Evolutionary conservation across 1,140 invertebrate species (phyloP).

Genomic region (Mizuhopecten yessoensis): DNA sequence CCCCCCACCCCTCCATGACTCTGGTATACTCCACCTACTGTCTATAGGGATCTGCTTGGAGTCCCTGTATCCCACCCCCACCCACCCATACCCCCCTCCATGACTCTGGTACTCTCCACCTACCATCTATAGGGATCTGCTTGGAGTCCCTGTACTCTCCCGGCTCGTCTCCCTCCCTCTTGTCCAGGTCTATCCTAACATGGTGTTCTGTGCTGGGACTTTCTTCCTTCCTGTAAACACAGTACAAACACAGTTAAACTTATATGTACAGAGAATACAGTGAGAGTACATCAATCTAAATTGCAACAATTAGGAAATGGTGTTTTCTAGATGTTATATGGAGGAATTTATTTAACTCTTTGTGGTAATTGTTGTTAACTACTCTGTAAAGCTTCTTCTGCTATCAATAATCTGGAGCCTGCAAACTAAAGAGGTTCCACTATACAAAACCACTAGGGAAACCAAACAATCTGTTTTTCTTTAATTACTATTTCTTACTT

Average conservation of each 20-base stretch:
- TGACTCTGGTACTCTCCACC: too few relatives aligned
- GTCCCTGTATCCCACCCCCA: too few relatives aligned
- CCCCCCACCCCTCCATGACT: too few relatives aligned
- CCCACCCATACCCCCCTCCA: too few relatives aligned
- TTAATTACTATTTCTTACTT: not conserved
- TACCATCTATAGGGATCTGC: conserved; percentile 77
- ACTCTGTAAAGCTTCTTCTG: not conserved
- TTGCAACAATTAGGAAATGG: not conserved
- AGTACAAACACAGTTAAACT: not conserved
- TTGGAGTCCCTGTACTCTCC: conserved; percentile 74
- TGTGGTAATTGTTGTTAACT: not conserved
- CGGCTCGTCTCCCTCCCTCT: conserved; percentile 69
- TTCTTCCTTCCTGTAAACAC: conserved; percentile 59
- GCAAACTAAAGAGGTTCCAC: not conserved
- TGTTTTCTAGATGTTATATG: not conserved
- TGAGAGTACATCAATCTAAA: not conserved
- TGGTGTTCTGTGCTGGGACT: conserved; percentile 67
- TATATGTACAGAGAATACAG: not conserved
- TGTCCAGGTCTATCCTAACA: conserved; percentile 70
- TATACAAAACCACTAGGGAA: not conserved
- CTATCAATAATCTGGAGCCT: not conserved
- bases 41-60: too few relatives aligned
- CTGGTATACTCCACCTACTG: too few relatives aligned
- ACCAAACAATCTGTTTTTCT: not conserved
- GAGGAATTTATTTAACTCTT: not conserved